Percentiles rank a stretch among this genome's conserved stretches.
Evolutionary conservation across 1,140 invertebrate species (phyloP).

Genomic region (Apocrypta bakeri): DNA sequence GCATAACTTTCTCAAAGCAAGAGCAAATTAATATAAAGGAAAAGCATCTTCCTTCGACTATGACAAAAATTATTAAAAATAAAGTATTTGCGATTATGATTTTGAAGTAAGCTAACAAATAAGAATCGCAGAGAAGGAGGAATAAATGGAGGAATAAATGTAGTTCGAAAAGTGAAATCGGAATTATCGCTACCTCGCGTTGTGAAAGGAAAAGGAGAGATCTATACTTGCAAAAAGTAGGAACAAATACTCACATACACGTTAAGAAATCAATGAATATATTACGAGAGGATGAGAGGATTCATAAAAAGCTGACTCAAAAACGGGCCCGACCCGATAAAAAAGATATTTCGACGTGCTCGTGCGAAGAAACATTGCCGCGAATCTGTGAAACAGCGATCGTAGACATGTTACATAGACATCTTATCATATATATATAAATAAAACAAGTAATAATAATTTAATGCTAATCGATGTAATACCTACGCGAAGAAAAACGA

Average conservation of each 20-base stretch:
- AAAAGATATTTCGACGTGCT: not conserved
- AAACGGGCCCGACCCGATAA: not conserved
- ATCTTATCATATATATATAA: conserved; percentile 7
- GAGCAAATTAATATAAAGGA: not conserved
- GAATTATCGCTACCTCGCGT: conserved; percentile 37
- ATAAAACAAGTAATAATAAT: not conserved
- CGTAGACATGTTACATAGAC: conserved; percentile 4
- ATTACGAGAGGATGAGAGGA: not conserved
- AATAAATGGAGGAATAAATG: conserved; percentile 3
- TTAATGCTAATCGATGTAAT: conserved; percentile 7
- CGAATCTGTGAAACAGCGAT: conserved; percentile 36
- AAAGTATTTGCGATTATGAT: conserved; percentile 13
- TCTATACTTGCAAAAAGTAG: conserved; percentile 1
- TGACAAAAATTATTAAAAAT: conserved; percentile 13
- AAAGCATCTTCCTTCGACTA: not conserved
- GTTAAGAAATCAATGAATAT: not conserved
- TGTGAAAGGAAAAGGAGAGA: conserved; percentile 11
- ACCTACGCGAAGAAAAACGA: not conserved
- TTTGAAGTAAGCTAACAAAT: not conserved
- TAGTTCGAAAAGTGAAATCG: not conserved
- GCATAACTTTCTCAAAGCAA: not conserved
- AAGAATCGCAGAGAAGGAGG: not conserved
- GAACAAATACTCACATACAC: conserved; percentile 23
- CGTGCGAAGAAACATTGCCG: not conserved
- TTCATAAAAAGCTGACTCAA: not conserved